These are phyloP conservation scores for Zoanthus sociatus DNA, from an alignment of 92 coral and sea anemone species.

Conservation along the genomic window DNA sequence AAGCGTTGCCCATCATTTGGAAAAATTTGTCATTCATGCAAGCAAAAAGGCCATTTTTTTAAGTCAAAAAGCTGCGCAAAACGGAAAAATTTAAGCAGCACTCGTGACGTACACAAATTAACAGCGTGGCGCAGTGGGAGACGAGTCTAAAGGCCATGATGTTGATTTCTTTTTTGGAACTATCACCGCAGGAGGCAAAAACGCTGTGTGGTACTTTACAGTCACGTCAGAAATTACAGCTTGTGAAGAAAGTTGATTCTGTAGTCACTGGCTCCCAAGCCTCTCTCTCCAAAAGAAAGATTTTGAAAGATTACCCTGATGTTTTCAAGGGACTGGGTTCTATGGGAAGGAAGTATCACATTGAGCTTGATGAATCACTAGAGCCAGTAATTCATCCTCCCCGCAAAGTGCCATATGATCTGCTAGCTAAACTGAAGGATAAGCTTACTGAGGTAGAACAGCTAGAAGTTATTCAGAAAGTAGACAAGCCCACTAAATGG, in stretches of 20 bases:
- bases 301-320: no score
- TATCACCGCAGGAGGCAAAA: constrained; percentile 2
- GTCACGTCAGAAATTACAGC: constrained; percentile 22
- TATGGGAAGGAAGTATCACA: no score
- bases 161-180: constrained; percentile 45
- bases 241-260: no score
- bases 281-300: no score
- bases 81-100: background rate
- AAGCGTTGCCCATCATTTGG: background rate
- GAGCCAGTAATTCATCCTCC: constrained; percentile 50
- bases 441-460: no score
- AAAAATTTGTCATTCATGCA: background rate
- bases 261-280: no score
- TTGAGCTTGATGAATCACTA: constrained; percentile 39
- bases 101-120: constrained; percentile 12
- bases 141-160: background rate
- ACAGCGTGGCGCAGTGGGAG: constrained; percentile 30
- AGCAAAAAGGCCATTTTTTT: background rate
- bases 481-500: no score
- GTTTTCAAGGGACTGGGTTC: no score
- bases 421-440: no score
- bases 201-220: constrained; percentile 13
- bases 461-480: no score
- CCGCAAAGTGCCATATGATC: no score
- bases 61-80: background rate